Conservation (phyloP, 2,113 vertebrate species). For the Pelodiscus sinensis region DNA sequence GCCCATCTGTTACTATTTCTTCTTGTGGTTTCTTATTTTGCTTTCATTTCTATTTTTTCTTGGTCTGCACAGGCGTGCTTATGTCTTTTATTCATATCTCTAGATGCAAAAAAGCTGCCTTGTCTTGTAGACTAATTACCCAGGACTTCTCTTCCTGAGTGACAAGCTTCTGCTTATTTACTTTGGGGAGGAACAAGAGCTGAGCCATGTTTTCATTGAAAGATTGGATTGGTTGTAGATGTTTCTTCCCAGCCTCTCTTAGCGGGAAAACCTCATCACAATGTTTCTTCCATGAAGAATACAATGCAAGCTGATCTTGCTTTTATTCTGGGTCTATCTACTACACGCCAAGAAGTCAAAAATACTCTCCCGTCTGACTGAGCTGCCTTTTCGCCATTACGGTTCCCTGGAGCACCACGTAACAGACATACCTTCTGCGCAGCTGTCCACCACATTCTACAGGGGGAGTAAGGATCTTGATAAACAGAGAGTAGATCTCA, state of each 20-base stretch:
- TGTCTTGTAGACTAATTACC: conserved; percentile 20
- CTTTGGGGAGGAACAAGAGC: not conserved
- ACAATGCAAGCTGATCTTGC: accelerated
- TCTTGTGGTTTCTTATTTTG: conserved; percentile 56
- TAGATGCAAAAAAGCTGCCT: conserved; percentile 6
- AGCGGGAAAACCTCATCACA: not conserved
- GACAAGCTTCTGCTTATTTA: not conserved
- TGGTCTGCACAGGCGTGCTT: conserved; percentile 20
- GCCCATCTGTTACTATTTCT: conserved; percentile 60
- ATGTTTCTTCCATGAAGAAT: not conserved
- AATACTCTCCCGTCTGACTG: not conserved
- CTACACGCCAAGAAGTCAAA: no score
- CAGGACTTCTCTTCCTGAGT: not conserved
- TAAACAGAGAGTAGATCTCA: not conserved
- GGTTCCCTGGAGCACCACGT: accelerated
- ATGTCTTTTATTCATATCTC: conserved; percentile 18
- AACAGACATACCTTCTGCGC: not conserved
- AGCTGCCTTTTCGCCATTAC: accelerated
- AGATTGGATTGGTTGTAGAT: not conserved
- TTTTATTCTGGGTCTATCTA: not conserved
- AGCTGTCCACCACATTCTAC: accelerated
- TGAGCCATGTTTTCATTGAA: not conserved
- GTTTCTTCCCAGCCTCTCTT: not conserved
- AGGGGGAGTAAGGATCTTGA: accelerated
- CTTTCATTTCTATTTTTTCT: conserved; percentile 49